Percentiles rank a stretch among this genome's conserved stretches.
These are phyloP conservation scores for Dasypolia templi DNA, from an alignment of 2,888 invertebrate species.

Conservation along the genomic window DNA sequence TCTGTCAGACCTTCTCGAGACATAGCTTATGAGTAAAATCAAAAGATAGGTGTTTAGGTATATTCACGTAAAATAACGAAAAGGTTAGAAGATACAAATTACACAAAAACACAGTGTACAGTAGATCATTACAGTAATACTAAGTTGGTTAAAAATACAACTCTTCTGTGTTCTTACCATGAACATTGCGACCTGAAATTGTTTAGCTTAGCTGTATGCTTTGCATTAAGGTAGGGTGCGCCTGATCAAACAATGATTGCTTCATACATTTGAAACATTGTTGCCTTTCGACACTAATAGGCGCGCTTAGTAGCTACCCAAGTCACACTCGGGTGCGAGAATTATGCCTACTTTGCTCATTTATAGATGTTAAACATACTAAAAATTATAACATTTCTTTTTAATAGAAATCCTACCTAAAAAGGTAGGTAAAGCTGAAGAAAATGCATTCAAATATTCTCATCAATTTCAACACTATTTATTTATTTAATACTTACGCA, in stretches of 20 bases:
- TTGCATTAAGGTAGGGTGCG: not conserved
- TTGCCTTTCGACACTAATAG: constrained; percentile 48
- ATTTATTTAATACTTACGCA: too few species aligned
- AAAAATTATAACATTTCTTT: not conserved
- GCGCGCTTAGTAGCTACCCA: constrained; percentile 9
- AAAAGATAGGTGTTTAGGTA: too few species aligned
- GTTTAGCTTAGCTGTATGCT: not conserved
- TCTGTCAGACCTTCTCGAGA: too few species aligned
- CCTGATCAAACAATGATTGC: constrained; percentile 34
- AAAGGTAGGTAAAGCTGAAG: not conserved
- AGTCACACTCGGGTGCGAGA: not conserved
- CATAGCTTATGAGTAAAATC: too few species aligned
- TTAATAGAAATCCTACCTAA: not conserved
- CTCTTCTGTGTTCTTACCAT: too few species aligned
- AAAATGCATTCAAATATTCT: not conserved
- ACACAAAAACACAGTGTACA: too few species aligned
- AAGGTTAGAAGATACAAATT: too few species aligned
- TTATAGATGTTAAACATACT: not conserved
- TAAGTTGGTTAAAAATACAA: too few species aligned
- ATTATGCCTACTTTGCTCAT: not conserved
- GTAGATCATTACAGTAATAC: too few species aligned
- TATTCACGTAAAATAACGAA: too few species aligned
- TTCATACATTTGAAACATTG: constrained; percentile 26
- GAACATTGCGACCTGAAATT: not conserved
- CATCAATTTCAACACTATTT: too few species aligned